A percentile compares a stretch with the other conserved stretches of the same genome.
Evolutionary conservation across 2,113 vertebrate species (phyloP).

Genomic region (Pachypanchax playfairii): DNA sequence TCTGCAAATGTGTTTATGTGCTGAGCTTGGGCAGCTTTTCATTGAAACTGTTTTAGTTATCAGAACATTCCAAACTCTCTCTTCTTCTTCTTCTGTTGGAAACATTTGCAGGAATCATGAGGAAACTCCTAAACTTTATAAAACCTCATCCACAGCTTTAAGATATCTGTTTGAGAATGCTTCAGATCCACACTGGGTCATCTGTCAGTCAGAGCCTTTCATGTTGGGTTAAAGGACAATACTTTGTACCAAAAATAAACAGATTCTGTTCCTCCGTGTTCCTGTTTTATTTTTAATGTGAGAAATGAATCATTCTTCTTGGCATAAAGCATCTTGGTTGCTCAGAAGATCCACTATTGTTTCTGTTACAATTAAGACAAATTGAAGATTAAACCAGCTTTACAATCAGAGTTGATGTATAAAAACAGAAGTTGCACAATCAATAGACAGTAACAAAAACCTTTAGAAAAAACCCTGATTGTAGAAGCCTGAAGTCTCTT

Average conservation of each 20-base stretch:
- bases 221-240: conserved; percentile 1
- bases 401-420: not conserved
- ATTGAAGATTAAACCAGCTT: conserved; percentile 1
- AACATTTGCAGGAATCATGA: conserved; percentile 52
- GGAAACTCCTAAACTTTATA: conserved; percentile 36
- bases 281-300: not conserved
- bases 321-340: not conserved
- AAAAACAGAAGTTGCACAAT: not conserved
- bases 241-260: not conserved
- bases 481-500: not conserved
- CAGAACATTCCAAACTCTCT: conserved; percentile 61
- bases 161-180: conserved; percentile 37
- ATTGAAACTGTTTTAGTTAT: conserved; percentile 53
- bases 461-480: not conserved
- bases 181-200: conserved; percentile 44
- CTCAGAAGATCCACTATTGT: not conserved
- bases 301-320: not conserved
- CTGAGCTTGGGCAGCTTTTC: conserved; percentile 56
- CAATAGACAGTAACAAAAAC: not conserved
- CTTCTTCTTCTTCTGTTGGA: too few relatives aligned
- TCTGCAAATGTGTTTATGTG: conserved; percentile 33
- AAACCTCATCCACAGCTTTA: conserved; percentile 28
- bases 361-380: not conserved
- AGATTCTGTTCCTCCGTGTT: not conserved
- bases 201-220: conserved; percentile 21